Base-by-base conservation (phyloP, 2,113 vertebrate genomes). In the Cephalopholis sonnerati region DNA sequence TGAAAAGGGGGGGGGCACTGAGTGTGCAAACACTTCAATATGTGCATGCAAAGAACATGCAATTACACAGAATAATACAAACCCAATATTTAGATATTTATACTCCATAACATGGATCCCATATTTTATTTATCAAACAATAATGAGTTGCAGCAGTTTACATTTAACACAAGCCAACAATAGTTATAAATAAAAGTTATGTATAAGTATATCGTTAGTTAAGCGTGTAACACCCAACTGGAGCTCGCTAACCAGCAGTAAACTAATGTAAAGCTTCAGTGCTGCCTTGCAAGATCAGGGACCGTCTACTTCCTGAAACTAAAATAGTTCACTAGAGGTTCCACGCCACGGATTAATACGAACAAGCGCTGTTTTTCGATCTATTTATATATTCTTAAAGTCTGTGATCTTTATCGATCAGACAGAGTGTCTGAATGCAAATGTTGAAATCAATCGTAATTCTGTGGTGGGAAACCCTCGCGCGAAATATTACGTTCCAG, bases 301-400 rank as follows among this genome's bases (percentile, higher is more conserved):
- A 3, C 83, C 0, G 93, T 86, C 93, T 94, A 94, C 48, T 91
- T 90, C 91, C 93, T 91, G 93, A 75, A 83, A 57, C 51, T 32
- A 74, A 61, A 61, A 5, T 8, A 87, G 71, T 82, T 83, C 12
- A 39, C 66, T 59, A 66, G 46, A 54, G 25, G 44, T 39, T 73
- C 58, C 18, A 71, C 11, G 48, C 18, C 7, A 65, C 61, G 0
- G 7, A n/a, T 69, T 27, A 32, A 27, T 2, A 46, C 1, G 7
- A 73, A 44, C 9, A 50, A 11, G 0, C 3, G 0, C 2, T 18
- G 12, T 59, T 73, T 58, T 11, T 27, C 3, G 17, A 7, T 18
- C 0, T 3, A 13, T 8, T 61, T 9, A 1, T 5, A 10, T 25
- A 1, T 18, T 7, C 36, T 44, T 8, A 1, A 1, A 8, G 2